Percentiles rank a stretch among this genome's conserved stretches.
These are phyloP conservation scores for Caenorhabditis zanzibari DNA, from an alignment of 2,888 invertebrate genomes.

Conservation along the genomic window DNA sequence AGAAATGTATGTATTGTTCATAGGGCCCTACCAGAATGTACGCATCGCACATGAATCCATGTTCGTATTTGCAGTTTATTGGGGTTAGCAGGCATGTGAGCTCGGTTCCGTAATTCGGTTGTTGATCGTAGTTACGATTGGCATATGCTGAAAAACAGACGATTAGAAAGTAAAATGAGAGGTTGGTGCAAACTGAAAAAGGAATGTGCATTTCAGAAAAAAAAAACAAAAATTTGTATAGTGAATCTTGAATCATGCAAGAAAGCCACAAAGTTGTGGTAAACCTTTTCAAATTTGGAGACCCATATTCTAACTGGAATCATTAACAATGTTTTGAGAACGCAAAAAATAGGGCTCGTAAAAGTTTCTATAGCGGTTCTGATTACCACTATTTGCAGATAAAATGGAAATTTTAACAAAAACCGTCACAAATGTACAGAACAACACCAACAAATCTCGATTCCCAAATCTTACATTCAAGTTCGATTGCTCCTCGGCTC, in stretches of 20 bases:
- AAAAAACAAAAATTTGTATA: background rate
- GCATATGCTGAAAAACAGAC: slow-evolving; percentile 16
- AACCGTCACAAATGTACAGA: too few species aligned
- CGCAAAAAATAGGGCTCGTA: too few species aligned
- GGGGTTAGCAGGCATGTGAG: slow-evolving; percentile 17
- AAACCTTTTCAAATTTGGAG: too few species aligned
- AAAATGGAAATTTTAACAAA: too few species aligned
- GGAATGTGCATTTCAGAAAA: too few species aligned
- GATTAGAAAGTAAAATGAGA: background rate
- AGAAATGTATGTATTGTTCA: background rate
- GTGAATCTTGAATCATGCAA: too few species aligned
- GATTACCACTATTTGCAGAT: too few species aligned
- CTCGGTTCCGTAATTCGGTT: slow-evolving; percentile 14
- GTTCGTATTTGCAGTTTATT: background rate
- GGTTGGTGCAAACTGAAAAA: background rate
- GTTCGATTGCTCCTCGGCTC: slow-evolving; percentile 40
- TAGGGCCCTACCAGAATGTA: background rate
- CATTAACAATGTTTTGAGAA: too few species aligned
- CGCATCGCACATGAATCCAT: background rate
- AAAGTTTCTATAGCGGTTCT: too few species aligned
- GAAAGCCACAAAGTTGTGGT: too few species aligned
- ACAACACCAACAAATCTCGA: background rate
- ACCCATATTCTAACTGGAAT: too few species aligned
- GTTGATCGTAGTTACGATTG: slow-evolving; percentile 21
- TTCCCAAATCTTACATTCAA: slow-evolving; percentile 27